Conservation (phyloP, 53 echinoderm and acorn worm species). For the Echinarachnius parma region DNA sequence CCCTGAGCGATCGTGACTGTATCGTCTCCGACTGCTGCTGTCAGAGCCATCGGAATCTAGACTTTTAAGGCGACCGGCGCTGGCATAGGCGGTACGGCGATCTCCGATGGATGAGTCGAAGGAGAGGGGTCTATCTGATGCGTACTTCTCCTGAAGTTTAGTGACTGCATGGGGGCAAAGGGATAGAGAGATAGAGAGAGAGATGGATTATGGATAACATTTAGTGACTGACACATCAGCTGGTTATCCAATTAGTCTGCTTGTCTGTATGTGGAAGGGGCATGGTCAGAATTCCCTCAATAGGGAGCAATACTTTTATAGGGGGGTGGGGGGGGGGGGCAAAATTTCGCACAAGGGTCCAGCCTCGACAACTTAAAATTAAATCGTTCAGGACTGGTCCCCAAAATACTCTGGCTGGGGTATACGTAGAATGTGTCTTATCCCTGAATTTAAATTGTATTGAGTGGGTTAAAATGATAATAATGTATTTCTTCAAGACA, state of each 20-base stretch:
- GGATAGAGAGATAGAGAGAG: neutral
- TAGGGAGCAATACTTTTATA: no score
- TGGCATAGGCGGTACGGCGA: conserved; percentile 28
- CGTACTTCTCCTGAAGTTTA: conserved; percentile 52
- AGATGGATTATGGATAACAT: neutral
- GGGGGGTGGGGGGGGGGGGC: no score
- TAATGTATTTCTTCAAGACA: no score
- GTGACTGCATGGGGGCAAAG: conserved; percentile 38
- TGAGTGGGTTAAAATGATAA: no score
- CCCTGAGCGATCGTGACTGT: conserved; percentile 33
- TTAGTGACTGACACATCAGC: conserved; percentile 42
- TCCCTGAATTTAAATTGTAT: no score
- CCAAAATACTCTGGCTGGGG: no score
- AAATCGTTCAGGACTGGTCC: no score
- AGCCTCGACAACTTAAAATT: no score
- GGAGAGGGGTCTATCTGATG: conserved; percentile 52
- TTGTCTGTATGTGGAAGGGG: neutral
- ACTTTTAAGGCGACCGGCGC: conserved; percentile 48
- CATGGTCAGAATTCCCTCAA: no score
- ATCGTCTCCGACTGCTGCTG: conserved; percentile 25
- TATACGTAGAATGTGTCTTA: no score
- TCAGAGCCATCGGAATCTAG: conserved; percentile 44
- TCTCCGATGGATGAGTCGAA: conserved; percentile 49
- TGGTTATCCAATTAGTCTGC: conserved; percentile 22
- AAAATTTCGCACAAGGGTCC: no score